Conservation (phyloP, 1,140 invertebrate species). For the Latrodectus geometricus region DNA sequence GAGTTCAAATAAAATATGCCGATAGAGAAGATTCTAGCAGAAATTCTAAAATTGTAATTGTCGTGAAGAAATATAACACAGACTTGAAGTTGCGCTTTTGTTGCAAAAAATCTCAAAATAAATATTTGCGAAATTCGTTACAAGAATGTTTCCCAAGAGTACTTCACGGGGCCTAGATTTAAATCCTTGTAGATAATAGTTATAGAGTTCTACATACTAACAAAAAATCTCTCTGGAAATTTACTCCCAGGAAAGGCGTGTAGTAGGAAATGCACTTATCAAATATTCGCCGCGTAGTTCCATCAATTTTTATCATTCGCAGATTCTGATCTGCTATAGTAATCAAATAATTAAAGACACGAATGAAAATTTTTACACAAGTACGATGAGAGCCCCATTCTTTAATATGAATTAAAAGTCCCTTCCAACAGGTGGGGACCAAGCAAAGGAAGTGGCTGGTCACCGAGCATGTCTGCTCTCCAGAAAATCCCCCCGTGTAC, state of each 20-base stretch:
- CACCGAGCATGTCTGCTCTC: too few species aligned
- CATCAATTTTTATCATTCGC: neutral
- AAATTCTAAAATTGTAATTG: conserved; percentile 4
- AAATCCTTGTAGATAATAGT: conserved; percentile 8
- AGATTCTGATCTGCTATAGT: conserved; percentile 20
- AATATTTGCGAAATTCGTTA: neutral
- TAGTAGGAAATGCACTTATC: conserved; percentile 40
- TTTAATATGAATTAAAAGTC: conserved; percentile 44
- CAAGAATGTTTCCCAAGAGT: neutral
- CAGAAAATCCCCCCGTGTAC: too few species aligned
- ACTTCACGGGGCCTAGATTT: neutral
- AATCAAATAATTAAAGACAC: conserved; percentile 9
- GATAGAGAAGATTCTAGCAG: neutral
- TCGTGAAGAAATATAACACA: neutral
- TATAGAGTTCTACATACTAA: neutral
- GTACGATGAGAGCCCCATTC: conserved; percentile 27
- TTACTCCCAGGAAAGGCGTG: neutral
- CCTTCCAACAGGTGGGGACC: conserved; percentile 60
- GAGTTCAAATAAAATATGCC: neutral
- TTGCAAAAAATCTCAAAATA: neutral
- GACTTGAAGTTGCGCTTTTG: neutral
- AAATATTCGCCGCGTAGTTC: conserved; percentile 42
- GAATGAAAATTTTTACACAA: conserved; percentile 35
- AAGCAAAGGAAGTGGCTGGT: too few species aligned
- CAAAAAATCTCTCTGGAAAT: conserved; percentile 15